These are phyloP conservation scores for Acropternis orthonyx DNA, from an alignment of 2,797 vertebrate genomes.

Conservation along the genomic window DNA sequence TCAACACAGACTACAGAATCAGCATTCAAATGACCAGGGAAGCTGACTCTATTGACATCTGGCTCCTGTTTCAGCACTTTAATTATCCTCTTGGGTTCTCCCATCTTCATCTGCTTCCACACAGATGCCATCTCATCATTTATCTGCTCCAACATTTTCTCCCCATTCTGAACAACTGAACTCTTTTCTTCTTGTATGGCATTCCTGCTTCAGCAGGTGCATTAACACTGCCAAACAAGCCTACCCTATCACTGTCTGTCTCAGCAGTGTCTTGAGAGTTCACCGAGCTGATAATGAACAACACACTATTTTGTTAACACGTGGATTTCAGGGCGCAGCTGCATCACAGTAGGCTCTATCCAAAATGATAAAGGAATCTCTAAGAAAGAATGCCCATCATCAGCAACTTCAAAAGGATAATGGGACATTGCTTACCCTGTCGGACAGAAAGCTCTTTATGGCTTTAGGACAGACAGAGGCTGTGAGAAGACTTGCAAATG, in stretches of 20 bases:
- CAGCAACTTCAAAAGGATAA: constrained; percentile 3
- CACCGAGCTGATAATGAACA: neutral
- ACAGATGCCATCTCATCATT: constrained; percentile 57
- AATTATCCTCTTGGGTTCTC: constrained; percentile 67
- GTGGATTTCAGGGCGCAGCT: neutral
- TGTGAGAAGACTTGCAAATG: neutral
- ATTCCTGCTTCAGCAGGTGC: constrained; percentile 20
- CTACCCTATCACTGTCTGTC: neutral
- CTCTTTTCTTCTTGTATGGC: constrained; percentile 1
- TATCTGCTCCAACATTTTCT: constrained; percentile 45
- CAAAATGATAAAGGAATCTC: constrained; percentile 17
- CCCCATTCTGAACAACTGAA: neutral
- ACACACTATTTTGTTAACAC: neutral
- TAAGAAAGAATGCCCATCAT: neutral
- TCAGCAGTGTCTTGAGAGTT: neutral
- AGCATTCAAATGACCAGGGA: constrained; percentile 61
- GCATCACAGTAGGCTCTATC: constrained; percentile 6
- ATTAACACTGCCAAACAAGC: neutral
- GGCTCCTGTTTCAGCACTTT: constrained; percentile 61
- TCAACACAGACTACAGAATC: constrained; percentile 57
- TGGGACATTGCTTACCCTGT: neutral
- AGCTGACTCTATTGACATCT: constrained; percentile 62
- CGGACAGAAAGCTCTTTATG: neutral
- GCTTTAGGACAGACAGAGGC: neutral
- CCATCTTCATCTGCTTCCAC: constrained; percentile 54